Conservation (phyloP, 2,113 vertebrate genomes). For the Upupa epops region DNA sequence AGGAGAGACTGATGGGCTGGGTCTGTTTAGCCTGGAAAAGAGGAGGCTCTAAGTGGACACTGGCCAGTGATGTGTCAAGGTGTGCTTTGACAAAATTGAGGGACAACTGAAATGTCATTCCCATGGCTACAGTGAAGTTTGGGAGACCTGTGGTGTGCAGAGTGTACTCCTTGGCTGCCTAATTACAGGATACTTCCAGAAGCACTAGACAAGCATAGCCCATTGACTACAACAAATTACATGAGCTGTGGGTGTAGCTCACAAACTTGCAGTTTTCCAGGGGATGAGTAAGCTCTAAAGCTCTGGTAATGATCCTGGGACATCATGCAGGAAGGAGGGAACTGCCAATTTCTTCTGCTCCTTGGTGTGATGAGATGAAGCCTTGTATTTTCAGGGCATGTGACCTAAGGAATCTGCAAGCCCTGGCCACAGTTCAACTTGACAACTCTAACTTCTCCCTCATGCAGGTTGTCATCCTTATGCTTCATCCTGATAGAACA, state of each 20-base stretch:
- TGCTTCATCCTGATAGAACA: background rate
- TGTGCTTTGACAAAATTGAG: background rate
- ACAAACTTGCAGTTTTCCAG: slow-evolving; percentile 6
- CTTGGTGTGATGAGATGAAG: background rate
- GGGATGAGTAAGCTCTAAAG: slow-evolving; percentile 19
- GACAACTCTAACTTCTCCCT: background rate
- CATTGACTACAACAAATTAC: background rate
- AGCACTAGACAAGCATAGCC: background rate
- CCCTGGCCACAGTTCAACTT: background rate
- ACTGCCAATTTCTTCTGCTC: background rate
- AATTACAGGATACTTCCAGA: background rate
- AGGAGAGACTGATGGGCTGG: too few species aligned
- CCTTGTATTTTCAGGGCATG: background rate
- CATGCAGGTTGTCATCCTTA: background rate
- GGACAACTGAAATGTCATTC: background rate
- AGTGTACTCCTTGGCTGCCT: background rate
- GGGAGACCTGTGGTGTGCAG: background rate
- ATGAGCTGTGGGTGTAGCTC: background rate
- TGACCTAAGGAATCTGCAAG: background rate
- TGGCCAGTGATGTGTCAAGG: background rate
- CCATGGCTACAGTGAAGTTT: background rate
- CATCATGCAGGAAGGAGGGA: background rate
- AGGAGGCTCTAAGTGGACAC: background rate
- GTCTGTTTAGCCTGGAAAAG: too few species aligned
- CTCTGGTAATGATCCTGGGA: background rate